A percentile compares a stretch with the other conserved stretches of the same genome.
Conservation (phyloP, 2,888 invertebrate species). For the Mantis religiosa region DNA sequence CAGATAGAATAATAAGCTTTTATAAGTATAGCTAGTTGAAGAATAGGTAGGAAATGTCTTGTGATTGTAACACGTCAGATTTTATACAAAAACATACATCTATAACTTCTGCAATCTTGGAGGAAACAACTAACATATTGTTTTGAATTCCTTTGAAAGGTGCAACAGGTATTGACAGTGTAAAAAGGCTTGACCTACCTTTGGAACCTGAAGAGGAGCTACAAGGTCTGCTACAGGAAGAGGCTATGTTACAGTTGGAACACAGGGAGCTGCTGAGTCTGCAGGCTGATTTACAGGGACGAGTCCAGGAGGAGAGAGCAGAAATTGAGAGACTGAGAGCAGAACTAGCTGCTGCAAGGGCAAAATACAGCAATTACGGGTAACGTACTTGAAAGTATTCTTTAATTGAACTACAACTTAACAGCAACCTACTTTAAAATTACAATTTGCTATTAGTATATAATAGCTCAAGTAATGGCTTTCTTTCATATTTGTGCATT, state of each 20-base stretch:
- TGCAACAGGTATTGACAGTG: background rate
- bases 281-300: conserved; percentile 62
- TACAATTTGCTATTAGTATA: too few species aligned
- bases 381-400: conserved; percentile 15
- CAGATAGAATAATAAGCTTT: too few species aligned
- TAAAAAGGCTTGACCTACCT: background rate
- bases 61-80: too few species aligned
- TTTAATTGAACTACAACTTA: too few species aligned
- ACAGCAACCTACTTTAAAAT: too few species aligned
- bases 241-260: conserved; percentile 36
- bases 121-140: too few species aligned
- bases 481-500: too few species aligned
- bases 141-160: background rate
- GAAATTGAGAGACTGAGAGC: conserved; percentile 65
- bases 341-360: conserved; percentile 37
- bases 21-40: too few species aligned
- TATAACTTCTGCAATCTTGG: too few species aligned
- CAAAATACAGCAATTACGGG: conserved; percentile 21
- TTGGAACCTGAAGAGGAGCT: conserved; percentile 24
- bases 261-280: conserved; percentile 56
- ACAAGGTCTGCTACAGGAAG: conserved; percentile 29
- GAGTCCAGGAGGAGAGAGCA: conserved; percentile 67
- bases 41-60: too few species aligned
- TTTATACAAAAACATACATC: too few species aligned
- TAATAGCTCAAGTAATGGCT: too few species aligned